Percentiles rank a stretch among this genome's conserved stretches.
Evolutionary conservation across 1,140 invertebrate species (phyloP).

Genomic region (Apis mellifera): DNA sequence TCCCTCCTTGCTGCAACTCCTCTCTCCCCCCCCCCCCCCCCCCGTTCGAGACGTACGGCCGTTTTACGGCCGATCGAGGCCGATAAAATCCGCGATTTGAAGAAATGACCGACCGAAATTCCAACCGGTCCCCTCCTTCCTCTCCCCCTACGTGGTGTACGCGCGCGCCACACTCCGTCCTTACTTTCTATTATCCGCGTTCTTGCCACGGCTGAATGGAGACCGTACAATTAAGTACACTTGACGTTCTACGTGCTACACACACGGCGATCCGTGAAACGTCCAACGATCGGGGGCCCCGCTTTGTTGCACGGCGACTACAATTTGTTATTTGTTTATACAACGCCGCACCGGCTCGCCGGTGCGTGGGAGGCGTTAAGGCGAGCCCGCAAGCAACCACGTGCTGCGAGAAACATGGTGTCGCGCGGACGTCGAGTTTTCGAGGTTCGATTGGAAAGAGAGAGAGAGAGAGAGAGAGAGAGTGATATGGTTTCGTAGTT

Average conservation of each 20-base stretch:
- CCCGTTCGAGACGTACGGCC: neutral
- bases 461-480: too few species aligned
- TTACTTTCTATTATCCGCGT: conserved; percentile 46
- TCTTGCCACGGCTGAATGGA: conserved; percentile 44
- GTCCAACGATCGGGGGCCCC: conserved; percentile 29
- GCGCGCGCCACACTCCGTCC: neutral
- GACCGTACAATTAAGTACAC: conserved; percentile 49
- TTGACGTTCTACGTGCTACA: conserved; percentile 42
- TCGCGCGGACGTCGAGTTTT: too few species aligned
- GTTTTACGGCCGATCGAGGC: neutral
- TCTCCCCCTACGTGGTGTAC: neutral
- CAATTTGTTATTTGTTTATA: conserved; percentile 47
- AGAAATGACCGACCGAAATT: conserved; percentile 33
- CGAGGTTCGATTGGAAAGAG: too few species aligned
- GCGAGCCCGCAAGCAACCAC: neutral
- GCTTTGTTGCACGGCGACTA: conserved; percentile 34
- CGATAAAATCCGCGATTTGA: conserved; percentile 37
- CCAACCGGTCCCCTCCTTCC: neutral
- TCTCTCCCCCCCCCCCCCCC: too few species aligned
- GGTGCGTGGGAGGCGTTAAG: conserved; percentile 13
- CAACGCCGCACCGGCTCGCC: neutral
- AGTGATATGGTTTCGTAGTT: too few species aligned
- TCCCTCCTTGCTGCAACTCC: neutral
- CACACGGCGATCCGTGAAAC: conserved; percentile 32
- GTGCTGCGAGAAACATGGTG: neutral